phyloP scores from a whole-genome alignment of 2,797 vertebrate genomes.

The Phaenicophaeus curvirostris region DNA sequence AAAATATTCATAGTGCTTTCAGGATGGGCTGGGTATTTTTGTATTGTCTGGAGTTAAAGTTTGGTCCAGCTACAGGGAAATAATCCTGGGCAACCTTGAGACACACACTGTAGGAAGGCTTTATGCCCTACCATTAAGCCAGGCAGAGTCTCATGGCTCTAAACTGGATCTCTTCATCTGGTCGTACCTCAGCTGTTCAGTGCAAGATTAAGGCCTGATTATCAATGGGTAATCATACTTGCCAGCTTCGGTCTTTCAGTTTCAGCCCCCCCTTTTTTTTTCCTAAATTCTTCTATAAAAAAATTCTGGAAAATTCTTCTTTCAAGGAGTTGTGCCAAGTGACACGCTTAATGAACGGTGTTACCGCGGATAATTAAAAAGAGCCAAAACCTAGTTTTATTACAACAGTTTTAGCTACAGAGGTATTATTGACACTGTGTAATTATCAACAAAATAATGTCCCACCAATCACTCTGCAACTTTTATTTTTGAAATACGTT shows the following conservation, averaged over 20 bases:
- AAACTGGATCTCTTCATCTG: not conserved
- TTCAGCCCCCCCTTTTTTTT: not conserved
- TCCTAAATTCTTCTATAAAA: not conserved
- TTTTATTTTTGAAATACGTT: not conserved
- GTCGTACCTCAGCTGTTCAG: rapidly evolving
- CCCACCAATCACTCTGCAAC: not conserved
- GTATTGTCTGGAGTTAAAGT: not conserved
- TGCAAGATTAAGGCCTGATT: not conserved
- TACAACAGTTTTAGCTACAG: not conserved
- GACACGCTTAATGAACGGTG: not conserved
- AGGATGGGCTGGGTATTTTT: not conserved
- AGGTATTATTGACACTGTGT: not conserved
- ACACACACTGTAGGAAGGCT: rapidly evolving
- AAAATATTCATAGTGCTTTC: not conserved
- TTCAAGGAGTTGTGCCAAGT: slow-evolving; percentile 12
- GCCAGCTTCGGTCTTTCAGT: not conserved
- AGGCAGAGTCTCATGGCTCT: too few relatives aligned
- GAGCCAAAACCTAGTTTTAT: not conserved
- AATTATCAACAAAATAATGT: not conserved
- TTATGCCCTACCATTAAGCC: too few relatives aligned
- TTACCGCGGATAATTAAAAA: not conserved
- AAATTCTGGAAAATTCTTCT: not conserved
- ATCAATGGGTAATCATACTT: not conserved
- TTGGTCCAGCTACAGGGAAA: not conserved
- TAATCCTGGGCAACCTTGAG: rapidly evolving